Base-by-base conservation (phyloP, 2,888 invertebrate species). In the Ceramica pisi region DNA sequence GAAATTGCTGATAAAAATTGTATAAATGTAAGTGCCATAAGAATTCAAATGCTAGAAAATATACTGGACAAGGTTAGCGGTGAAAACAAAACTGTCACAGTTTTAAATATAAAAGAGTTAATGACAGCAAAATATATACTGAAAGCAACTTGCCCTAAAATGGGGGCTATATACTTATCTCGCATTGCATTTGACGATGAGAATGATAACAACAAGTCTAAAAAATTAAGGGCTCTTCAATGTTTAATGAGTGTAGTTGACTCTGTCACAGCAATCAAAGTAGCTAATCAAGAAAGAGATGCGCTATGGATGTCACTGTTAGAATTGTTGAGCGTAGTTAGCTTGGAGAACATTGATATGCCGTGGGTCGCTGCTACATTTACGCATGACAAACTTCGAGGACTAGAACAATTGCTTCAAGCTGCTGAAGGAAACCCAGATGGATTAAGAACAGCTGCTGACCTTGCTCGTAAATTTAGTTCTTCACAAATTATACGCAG, bases 1-100 rank as follows among this genome's bases (percentile, higher is more conserved):
- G 96, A 96, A 91, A 96, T 96, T 66, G 96, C 96, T 19, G 95
- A 96, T 80, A 96, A 94, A 89, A 96, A 96, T 83, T 91, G 92
- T 38, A 92, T 96, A 23, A 96, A 96, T 75, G 93, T 95, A 55
- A 95, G 94, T 83, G 92, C 94, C 2, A 94, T 96, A 63, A 90
- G 96, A 86, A 95, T 96, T 68, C 94, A 95, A 88, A 94, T 96
- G 69, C 88, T 96, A 75, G 96, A 96, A 89, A 95, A 93, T 85
- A 91, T 96, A 76, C 89, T 96, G 9, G 91, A 94, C 68, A 94
- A 93, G 87, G 79, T 86, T 14, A 84, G 87, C 31, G 90, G 90
- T 66, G 91, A 87, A 46, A 92, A 90, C 67, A 91, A 90, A 83
- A 82, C 81, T 56, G 80, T 83, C 68, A 86, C 90, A 2, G 91